These are phyloP conservation scores for Homarus americanus DNA, from an alignment of 1,140 invertebrate genomes.

Conservation along the genomic window DNA sequence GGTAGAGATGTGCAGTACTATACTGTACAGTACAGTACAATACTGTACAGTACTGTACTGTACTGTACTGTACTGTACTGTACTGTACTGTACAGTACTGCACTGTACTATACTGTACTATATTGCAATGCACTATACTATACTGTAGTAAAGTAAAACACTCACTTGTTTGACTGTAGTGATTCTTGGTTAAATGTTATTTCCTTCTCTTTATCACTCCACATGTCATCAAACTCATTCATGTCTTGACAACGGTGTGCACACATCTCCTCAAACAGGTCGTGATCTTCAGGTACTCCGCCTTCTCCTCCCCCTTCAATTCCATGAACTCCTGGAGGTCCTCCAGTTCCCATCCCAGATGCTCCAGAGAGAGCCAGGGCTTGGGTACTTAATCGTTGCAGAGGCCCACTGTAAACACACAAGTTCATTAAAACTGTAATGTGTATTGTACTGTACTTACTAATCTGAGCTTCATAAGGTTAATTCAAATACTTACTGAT, in stretches of 20 bases:
- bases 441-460: too few species aligned
- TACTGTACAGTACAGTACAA: not conserved
- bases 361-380: conserved; percentile 39
- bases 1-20: not conserved
- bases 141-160: conserved; percentile 20
- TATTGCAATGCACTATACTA: not conserved
- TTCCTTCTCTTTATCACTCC: conserved; percentile 57
- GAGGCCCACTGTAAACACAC: conserved; percentile 50
- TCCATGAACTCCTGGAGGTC: not conserved
- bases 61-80: conserved; percentile 11
- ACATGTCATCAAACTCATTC: conserved; percentile 52
- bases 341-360: conserved; percentile 5
- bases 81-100: conserved; percentile 7
- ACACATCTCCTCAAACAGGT: conserved; percentile 63
- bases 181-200: conserved; percentile 59
- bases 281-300: conserved; percentile 17
- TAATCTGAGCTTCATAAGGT: too few species aligned
- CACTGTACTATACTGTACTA: not conserved
- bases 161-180: conserved; percentile 37
- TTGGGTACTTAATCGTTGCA: conserved; percentile 56
- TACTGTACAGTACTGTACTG: not conserved
- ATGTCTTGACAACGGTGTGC: conserved; percentile 21
- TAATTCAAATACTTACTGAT: too few species aligned
- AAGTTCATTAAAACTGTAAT: too few species aligned
- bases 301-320: conserved; percentile 52